phyloP scores from a whole-genome alignment of 1,140 invertebrate species.

The Scaptomyza graminum region DNA sequence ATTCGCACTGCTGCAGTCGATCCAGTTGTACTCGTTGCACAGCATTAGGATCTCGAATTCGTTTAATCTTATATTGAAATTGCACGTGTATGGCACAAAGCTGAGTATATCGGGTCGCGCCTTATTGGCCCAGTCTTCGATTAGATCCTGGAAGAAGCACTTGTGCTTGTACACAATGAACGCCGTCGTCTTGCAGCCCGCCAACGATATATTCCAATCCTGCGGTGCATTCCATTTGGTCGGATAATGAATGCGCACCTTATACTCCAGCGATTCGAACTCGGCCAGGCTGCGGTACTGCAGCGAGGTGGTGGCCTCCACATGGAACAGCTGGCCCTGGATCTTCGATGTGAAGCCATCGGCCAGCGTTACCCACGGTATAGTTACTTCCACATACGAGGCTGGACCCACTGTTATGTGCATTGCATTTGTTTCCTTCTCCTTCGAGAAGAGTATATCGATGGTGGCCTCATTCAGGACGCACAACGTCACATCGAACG shows the following conservation, averaged over 20 bases:
- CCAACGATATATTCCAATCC: conserved; percentile 94
- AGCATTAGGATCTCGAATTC: conserved; percentile 98
- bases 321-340: conserved; percentile 95
- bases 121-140: conserved; percentile 98
- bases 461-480: conserved; percentile 96
- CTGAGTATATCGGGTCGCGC: conserved; percentile 94
- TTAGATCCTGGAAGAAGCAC: conserved; percentile 96
- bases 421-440: conserved; percentile 97
- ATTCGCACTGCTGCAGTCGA: conserved; percentile 97
- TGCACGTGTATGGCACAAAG: conserved; percentile 99
- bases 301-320: conserved; percentile 97
- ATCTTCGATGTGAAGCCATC: conserved; percentile 95
- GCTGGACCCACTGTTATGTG: conserved; percentile 97
- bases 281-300: conserved; percentile 95
- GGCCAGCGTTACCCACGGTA: conserved; percentile 95
- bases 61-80: conserved; percentile 95
- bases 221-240: conserved; percentile 97
- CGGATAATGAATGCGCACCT: conserved; percentile 91
- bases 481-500: conserved; percentile 96
- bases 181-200: conserved; percentile 96
- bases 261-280: conserved; percentile 97
- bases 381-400: conserved; percentile 97
- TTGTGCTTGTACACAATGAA: conserved; percentile 97
- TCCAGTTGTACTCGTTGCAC: conserved; percentile 99
- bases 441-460: conserved; percentile 97